Evolutionary conservation across 2,113 vertebrate genomes (phyloP).

Genomic region (Bucco capensis): DNA sequence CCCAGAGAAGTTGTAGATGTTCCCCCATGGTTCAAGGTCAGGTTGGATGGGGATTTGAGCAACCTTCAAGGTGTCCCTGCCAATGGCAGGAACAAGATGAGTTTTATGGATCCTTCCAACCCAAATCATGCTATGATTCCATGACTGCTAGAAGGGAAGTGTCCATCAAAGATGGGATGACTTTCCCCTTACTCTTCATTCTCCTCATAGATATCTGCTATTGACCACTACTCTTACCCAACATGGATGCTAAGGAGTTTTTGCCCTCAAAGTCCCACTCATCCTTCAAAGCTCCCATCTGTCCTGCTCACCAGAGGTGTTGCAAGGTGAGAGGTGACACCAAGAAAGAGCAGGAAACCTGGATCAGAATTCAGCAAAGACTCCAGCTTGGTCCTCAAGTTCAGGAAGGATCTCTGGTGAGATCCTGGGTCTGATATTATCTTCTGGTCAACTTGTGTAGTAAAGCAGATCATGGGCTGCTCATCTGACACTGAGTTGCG

Average conservation of each 20-base stretch:
- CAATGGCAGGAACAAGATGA: too few species aligned
- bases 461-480: neutral
- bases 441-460: neutral
- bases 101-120: too few species aligned
- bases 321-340: neutral
- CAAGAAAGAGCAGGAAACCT: neutral
- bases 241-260: neutral
- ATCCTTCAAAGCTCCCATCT: neutral
- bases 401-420: neutral
- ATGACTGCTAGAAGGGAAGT: neutral
- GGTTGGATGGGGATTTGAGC: too few species aligned
- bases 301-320: fast-evolving
- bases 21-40: too few species aligned
- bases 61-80: too few species aligned
- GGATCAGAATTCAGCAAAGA: neutral
- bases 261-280: neutral
- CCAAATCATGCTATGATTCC: neutral
- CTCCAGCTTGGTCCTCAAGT: neutral
- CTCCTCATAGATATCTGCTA: neutral
- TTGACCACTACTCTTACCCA: neutral
- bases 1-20: too few species aligned
- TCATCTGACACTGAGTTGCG: neutral
- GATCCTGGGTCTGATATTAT: neutral
- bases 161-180: neutral
- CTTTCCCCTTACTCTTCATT: neutral